Base-by-base conservation (phyloP, 2,113 vertebrate genomes). In the Dascyllus trimaculatus region DNA sequence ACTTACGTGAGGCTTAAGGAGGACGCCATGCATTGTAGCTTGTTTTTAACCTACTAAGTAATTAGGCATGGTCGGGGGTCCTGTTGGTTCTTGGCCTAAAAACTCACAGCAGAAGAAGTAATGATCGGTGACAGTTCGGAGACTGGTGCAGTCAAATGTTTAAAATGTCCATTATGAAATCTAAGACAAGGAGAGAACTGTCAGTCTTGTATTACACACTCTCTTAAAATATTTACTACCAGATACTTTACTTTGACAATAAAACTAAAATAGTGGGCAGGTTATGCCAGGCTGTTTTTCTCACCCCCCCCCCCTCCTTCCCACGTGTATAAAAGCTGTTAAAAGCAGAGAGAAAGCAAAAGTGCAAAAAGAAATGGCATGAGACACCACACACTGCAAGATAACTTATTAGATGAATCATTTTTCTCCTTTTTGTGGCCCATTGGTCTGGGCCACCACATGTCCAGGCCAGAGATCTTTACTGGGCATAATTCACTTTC, bases 261-360 rank as follows among this genome's bases (percentile, higher is more conserved):
- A 14, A 58, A 76, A 66, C 22, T 71, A 15, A 67, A 61, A 65
- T 24, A 52, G n/a, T 14, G 17, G 2, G 1, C 58, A 19, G 19
- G 14, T 35, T 54, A 49, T 17, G 58, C 25, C 14, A 66, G 24
- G 52, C 10, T 54, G 51, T 64, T 59, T 71, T 78, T 66, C 65
- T 71, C 59, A 56, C n/a, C 17, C 21, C 4, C 19, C 43, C n/a
- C 17, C 21, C 4, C 19, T 49, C 9, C 14, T 17, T 70, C 24
- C 19, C 19, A 54, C 25, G 11, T 59, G 63, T 43, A 14, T 58
- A 60, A 59, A 60, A 52, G 66, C 56, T 66, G 60, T 71, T 72
- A n/a, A 53, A 67, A 60, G 59, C 40, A 64, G 25, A 72, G 38
- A 56, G n/a, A 48, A 81, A 35, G 26, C 25, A 49, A 40, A 69